Evolutionary conservation across 92 coral and sea anemone species (phyloP).

Genomic region (Heliopora coerulea): DNA sequence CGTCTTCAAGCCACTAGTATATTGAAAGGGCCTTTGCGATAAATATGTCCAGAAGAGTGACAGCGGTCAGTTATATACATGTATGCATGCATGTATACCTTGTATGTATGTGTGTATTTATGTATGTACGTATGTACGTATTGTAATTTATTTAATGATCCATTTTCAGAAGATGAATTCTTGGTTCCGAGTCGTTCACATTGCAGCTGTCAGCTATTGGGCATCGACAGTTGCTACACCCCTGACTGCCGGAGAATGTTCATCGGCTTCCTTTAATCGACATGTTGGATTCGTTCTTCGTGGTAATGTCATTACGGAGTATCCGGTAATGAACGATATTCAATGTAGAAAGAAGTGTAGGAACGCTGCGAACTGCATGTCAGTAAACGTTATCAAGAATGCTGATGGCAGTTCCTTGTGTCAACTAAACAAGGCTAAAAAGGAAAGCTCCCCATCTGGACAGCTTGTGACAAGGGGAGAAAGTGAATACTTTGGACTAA

Average conservation of each 20-base stretch:
- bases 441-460: neutral
- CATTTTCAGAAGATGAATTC: too few relatives aligned
- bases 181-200: too few relatives aligned
- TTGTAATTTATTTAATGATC: too few relatives aligned
- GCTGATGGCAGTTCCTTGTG: neutral
- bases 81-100: too few relatives aligned
- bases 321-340: neutral
- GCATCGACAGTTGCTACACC: too few relatives aligned
- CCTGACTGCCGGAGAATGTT: neutral
- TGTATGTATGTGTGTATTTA: too few relatives aligned
- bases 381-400: neutral
- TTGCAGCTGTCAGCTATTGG: too few relatives aligned
- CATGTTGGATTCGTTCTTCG: neutral
- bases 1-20: too few relatives aligned
- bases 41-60: too few relatives aligned
- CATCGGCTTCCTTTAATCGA: constrained; percentile 8
- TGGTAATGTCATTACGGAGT: neutral
- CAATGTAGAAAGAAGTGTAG: neutral
- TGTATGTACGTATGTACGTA: too few relatives aligned
- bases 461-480: neutral
- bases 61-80: too few relatives aligned
- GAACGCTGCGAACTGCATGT: neutral
- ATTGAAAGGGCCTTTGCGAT: too few relatives aligned
- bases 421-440: neutral
- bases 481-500: neutral